A percentile compares a stretch with the other conserved stretches of the same genome.
Evolutionary conservation across 2,113 vertebrate species (phyloP).

Genomic region (Brachypodius melanocephalos): DNA sequence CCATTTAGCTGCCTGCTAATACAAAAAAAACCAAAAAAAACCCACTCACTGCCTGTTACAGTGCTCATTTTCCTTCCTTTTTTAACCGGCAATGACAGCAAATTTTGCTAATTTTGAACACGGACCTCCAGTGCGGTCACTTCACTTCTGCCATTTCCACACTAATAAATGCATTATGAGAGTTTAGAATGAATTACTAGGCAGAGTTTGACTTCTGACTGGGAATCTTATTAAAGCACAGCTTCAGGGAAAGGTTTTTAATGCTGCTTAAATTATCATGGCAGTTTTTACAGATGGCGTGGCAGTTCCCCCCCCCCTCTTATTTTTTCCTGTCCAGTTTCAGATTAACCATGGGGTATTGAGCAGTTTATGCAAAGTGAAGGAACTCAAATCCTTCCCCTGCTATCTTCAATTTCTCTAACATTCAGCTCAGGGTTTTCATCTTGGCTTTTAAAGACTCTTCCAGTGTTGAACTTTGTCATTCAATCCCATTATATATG

Average conservation of each 20-base stretch:
- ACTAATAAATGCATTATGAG: slow-evolving; percentile 69
- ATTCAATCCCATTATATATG: background rate
- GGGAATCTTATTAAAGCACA: slow-evolving; percentile 73
- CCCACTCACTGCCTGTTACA: background rate
- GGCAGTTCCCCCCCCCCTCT: background rate
- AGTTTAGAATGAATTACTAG: slow-evolving; percentile 68
- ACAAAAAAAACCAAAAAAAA: background rate
- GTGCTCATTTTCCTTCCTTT: background rate
- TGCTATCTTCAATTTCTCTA: background rate
- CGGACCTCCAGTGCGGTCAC: slow-evolving; percentile 3
- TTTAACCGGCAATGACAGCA: slow-evolving; percentile 24
- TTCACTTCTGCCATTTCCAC: slow-evolving; percentile 63
- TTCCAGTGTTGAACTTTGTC: fast-evolving
- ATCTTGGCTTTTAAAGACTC: background rate
- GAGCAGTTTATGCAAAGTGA: background rate
- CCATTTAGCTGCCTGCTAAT: slow-evolving; percentile 33
- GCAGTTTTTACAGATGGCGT: slow-evolving; percentile 60
- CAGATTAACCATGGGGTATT: background rate
- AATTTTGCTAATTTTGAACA: slow-evolving; percentile 37
- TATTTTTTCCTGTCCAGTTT: background rate
- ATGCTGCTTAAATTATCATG: slow-evolving; percentile 64
- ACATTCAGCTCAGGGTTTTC: background rate
- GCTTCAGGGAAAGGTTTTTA: slow-evolving; percentile 73
- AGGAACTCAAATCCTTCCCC: background rate
- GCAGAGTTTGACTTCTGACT: slow-evolving; percentile 67